Base-by-base conservation (phyloP, 2,113 vertebrate genomes). In the Ceratotherium simum region DNA sequence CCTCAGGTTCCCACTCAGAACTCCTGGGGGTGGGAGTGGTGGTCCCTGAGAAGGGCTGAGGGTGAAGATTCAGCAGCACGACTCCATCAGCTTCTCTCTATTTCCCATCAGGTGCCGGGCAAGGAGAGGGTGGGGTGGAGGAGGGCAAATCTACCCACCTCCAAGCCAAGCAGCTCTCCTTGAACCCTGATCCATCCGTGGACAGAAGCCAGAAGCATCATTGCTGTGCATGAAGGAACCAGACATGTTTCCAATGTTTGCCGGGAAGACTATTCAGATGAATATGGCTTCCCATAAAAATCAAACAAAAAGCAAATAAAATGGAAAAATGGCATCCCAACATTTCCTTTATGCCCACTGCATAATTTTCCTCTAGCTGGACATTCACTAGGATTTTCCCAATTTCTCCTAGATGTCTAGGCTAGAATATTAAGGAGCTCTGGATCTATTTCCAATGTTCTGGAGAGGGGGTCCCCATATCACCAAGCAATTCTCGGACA, bases 1-100 rank as follows among this genome's bases (percentile, higher is more conserved):
- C 31, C 46, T 65, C 16, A 2, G 31, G 51, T 54, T 17, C 51
- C 51, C 51, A 54, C 14, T 54, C 51, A 54, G 65, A 17, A 8
- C 5, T 8, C n/a, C 0, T 29, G 79, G 25, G 25, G 4, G 16
- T 0, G 11, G 33, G 12, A 1, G 36, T 6, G 8, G 56, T 0
- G n/a, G n/a, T 25, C 56, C 8, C 46, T 1, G 4, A 23, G 46
- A 31, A 65, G 21, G 23, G 48, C 13, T 10, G 20, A 60, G 25
- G 13, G 62, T 76, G 3, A 13, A 65, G 2, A 36, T 8, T 17
- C 21, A 0, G 46, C 17, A 4, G n/a, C n/a, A 48, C 2, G 56
- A 6, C 29, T 46, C 21, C 31, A 13, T 25, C 4, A 9, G 56
- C 56, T 67, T 13, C 70, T 39, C 51, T 67, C 39, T 33, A 48